phyloP scores from a whole-genome alignment of 2,113 vertebrate genomes.

The Sinocyclocheilus rhinocerous region DNA sequence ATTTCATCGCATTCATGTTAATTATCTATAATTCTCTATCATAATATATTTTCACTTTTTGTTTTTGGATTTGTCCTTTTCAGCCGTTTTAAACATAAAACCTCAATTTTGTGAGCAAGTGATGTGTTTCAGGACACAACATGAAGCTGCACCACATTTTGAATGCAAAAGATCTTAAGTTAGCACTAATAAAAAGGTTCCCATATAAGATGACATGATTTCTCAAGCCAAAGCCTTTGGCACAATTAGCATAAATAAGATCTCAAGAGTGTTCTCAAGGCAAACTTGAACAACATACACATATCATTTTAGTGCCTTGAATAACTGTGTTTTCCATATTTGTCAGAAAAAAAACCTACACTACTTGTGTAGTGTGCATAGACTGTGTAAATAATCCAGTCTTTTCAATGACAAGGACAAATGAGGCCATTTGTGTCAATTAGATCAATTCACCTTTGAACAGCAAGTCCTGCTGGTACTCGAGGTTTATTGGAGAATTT shows the following conservation, averaged over 20 bases:
- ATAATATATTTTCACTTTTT: not conserved
- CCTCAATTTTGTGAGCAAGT: not conserved
- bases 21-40: not conserved
- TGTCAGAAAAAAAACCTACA: not conserved
- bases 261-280: slow-evolving; percentile 38
- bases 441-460: slow-evolving; percentile 15
- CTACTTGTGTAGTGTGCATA: not conserved
- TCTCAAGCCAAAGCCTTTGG: slow-evolving; percentile 38
- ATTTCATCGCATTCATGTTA: not conserved
- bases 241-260: slow-evolving; percentile 48
- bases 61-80: slow-evolving; percentile 6
- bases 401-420: slow-evolving; percentile 40
- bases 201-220: slow-evolving; percentile 4
- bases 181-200: not conserved
- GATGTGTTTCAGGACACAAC: not conserved
- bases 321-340: slow-evolving; percentile 10
- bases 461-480: slow-evolving; percentile 49
- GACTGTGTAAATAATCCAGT: slow-evolving; percentile 17
- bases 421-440: slow-evolving; percentile 32
- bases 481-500: slow-evolving; percentile 25
- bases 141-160: not conserved
- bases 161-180: not conserved
- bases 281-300: not conserved
- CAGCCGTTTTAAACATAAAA: not conserved
- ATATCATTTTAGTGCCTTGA: not conserved